phyloP scores from a whole-genome alignment of 1,140 invertebrate genomes.

The Apolygus lucorum region DNA sequence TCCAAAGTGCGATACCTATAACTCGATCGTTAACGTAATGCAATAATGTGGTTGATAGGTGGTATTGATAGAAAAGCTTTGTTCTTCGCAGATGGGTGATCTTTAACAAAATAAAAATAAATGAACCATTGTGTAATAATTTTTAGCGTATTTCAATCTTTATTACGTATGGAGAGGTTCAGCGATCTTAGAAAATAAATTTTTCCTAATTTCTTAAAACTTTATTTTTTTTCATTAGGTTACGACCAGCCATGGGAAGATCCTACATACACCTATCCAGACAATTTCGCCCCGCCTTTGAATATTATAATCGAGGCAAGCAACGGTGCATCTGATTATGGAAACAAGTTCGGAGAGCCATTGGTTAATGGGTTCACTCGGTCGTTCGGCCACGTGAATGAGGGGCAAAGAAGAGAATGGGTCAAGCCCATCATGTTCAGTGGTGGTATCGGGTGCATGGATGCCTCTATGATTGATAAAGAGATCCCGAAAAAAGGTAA shows the following conservation, averaged over 20 bases:
- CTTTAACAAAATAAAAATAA: too few relatives aligned
- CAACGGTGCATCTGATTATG: slow-evolving; percentile 97
- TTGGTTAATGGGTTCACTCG: slow-evolving; percentile 83
- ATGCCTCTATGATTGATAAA: slow-evolving; percentile 69
- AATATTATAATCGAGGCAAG: slow-evolving; percentile 89
- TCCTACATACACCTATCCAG: slow-evolving; percentile 61
- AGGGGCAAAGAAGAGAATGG: slow-evolving; percentile 73
- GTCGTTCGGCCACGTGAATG: slow-evolving; percentile 69
- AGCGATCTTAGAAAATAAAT: too few relatives aligned
- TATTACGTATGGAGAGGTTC: too few relatives aligned
- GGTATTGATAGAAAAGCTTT: too few relatives aligned
- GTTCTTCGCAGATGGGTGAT: too few relatives aligned
- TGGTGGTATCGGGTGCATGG: slow-evolving; percentile 86
- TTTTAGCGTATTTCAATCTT: too few relatives aligned
- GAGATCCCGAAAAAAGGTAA: slow-evolving; percentile 55
- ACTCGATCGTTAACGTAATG: too few relatives aligned
- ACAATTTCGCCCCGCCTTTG: slow-evolving; percentile 80
- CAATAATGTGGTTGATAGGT: too few relatives aligned
- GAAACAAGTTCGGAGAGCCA: slow-evolving; percentile 98
- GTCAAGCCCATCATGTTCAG: slow-evolving; percentile 99
- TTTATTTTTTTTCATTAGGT: slow-evolving; percentile 40
- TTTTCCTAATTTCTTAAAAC: too few relatives aligned
- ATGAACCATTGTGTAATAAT: too few relatives aligned
- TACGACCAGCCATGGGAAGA: slow-evolving; percentile 87
- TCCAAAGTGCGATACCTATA: too few relatives aligned